Conservation (phyloP, 1,140 invertebrate species). For the Drosophila pseudoananassae region DNA sequence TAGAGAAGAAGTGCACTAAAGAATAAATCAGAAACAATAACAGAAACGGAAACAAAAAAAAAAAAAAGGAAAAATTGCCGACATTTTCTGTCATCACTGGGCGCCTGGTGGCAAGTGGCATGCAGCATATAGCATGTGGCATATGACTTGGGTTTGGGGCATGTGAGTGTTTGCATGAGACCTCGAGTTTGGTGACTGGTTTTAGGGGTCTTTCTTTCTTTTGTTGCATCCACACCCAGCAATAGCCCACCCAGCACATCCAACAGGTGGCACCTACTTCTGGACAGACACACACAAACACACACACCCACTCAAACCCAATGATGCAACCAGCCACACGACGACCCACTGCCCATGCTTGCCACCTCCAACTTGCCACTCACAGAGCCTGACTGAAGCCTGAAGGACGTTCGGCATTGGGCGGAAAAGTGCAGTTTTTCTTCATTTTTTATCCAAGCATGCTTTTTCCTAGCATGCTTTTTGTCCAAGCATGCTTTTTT, state of each 20-base stretch:
- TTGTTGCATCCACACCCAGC: background rate
- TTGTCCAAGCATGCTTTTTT: conserved; percentile 27
- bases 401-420: conserved; percentile 63
- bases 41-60: background rate
- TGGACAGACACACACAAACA: conserved; percentile 35
- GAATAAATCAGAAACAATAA: background rate
- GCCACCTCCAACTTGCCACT: background rate
- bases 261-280: conserved; percentile 71
- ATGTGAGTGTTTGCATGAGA: no score
- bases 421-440: background rate
- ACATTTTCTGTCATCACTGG: conserved; percentile 34
- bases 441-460: background rate
- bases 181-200: background rate
- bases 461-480: conserved; percentile 22
- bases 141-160: background rate
- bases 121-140: background rate
- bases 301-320: background rate
- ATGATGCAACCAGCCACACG: no score
- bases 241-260: background rate
- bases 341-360: conserved; percentile 12
- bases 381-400: conserved; percentile 2
- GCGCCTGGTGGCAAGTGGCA: conserved; percentile 34
- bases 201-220: background rate
- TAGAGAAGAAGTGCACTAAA: no score
- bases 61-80: background rate